These are phyloP conservation scores for Platysternon megacephalum DNA, from an alignment of 2,113 vertebrate species.

Conservation along the genomic window DNA sequence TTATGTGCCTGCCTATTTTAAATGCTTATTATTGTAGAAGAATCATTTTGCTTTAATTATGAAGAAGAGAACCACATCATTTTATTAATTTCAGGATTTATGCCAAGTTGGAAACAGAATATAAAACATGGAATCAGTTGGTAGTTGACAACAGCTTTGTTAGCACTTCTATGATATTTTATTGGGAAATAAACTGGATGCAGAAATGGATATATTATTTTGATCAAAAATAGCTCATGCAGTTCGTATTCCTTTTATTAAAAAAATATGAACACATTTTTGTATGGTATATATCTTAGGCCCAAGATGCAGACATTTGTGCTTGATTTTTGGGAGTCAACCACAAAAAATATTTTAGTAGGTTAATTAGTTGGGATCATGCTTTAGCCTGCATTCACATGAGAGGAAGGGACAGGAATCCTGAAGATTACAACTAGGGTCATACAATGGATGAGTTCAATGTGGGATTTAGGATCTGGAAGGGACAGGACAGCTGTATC, in stretches of 20 bases:
- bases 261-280: background rate
- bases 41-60: constrained; percentile 67
- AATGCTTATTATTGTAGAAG: constrained; percentile 67
- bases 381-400: background rate
- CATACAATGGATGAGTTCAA: rapidly evolving
- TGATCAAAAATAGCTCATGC: background rate
- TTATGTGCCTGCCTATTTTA: constrained; percentile 51
- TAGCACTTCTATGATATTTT: constrained; percentile 25
- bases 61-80: constrained; percentile 21
- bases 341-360: background rate
- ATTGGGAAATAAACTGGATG: background rate
- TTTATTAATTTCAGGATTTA: constrained; percentile 67
- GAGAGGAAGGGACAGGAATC: background rate
- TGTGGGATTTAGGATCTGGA: background rate
- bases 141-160: constrained; percentile 28
- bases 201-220: background rate
- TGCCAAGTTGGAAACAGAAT: constrained; percentile 55
- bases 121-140: constrained; percentile 41
- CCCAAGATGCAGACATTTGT: background rate
- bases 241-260: background rate
- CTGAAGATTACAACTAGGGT: background rate
- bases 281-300: background rate
- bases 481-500: background rate
- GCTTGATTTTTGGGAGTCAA: background rate
- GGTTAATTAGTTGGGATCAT: background rate